Conservation (phyloP, 2,888 invertebrate species). For the Brenthis hecate region DNA sequence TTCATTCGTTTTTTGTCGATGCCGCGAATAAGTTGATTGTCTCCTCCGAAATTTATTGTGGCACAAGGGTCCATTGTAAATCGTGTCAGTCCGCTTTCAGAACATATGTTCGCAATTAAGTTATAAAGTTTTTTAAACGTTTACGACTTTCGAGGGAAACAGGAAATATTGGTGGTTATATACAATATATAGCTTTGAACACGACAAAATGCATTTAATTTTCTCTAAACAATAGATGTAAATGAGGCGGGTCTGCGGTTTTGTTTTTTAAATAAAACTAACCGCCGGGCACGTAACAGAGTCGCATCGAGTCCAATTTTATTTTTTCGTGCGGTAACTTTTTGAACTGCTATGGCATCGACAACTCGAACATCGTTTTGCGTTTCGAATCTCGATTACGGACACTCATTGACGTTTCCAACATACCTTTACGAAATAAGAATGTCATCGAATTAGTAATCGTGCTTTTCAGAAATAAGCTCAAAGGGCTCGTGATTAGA, state of each 20-base stretch:
- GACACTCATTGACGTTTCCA: slow-evolving; percentile 61
- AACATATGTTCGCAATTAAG: slow-evolving; percentile 81
- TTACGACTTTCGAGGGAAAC: slow-evolving; percentile 61
- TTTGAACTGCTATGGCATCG: slow-evolving; percentile 55
- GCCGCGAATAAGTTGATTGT: slow-evolving; percentile 72
- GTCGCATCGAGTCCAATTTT: slow-evolving; percentile 45
- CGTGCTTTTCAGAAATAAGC: slow-evolving; percentile 46
- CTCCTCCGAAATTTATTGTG: slow-evolving; percentile 68
- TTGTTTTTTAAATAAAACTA: slow-evolving; percentile 44
- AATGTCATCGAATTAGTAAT: slow-evolving; percentile 48
- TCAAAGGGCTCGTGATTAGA: slow-evolving; percentile 48
- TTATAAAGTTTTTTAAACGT: slow-evolving; percentile 71
- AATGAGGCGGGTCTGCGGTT: slow-evolving; percentile 45
- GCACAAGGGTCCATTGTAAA: slow-evolving; percentile 74
- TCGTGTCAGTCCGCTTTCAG: slow-evolving; percentile 60
- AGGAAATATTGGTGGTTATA: slow-evolving; percentile 46
- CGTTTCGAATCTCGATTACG: slow-evolving; percentile 63
- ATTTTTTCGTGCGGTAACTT: slow-evolving; percentile 61
- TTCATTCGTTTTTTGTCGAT: slow-evolving; percentile 61
- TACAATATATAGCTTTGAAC: slow-evolving; percentile 48
- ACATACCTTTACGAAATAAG: slow-evolving; percentile 50
- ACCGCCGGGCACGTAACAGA: slow-evolving; percentile 46
- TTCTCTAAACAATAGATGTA: slow-evolving; percentile 54
- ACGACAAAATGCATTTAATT: slow-evolving; percentile 55
- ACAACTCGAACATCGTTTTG: slow-evolving; percentile 61